Percentiles rank a stretch among this genome's conserved stretches.
phyloP scores from a whole-genome alignment of 92 coral and sea anemone genomes.

The Porites divaricata region DNA sequence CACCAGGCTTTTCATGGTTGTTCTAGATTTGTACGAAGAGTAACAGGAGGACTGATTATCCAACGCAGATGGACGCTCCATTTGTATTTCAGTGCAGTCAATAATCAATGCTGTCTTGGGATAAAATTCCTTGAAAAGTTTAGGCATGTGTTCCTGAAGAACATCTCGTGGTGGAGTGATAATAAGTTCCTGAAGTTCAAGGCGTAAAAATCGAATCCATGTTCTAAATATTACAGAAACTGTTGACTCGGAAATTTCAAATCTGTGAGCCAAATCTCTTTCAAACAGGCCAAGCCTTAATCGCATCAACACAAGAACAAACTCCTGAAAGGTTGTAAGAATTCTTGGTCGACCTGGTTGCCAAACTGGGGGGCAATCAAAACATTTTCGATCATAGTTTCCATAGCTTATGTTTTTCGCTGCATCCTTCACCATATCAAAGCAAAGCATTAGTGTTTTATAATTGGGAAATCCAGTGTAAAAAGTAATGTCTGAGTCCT shows the following conservation, averaged over 20 bases:
- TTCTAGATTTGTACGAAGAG: constrained; percentile 57
- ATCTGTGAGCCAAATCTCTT: background rate
- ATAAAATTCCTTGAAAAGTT: constrained; percentile 29
- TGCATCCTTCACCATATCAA: too few relatives aligned
- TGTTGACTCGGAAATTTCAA: background rate
- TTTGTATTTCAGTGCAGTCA: constrained; percentile 55
- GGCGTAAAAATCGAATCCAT: constrained; percentile 41
- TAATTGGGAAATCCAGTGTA: too few relatives aligned
- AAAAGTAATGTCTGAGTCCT: too few relatives aligned
- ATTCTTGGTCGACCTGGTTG: background rate
- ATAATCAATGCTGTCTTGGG: constrained; percentile 45
- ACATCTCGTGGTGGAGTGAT: constrained; percentile 51
- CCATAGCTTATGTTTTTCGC: background rate
- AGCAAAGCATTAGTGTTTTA: too few relatives aligned
- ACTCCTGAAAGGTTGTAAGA: background rate
- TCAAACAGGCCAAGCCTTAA: background rate
- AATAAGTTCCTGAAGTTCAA: constrained; percentile 52
- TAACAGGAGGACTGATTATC: constrained; percentile 59
- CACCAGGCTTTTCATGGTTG: constrained; percentile 60
- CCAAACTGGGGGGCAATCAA: background rate
- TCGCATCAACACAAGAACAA: background rate
- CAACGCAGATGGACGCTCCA: constrained; percentile 58
- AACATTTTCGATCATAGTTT: too few relatives aligned
- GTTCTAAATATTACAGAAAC: background rate
- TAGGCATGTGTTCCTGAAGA: constrained; percentile 57